Evolutionary conservation across 2,797 vertebrate species (phyloP), one percentile per base, ranked within the genome.

Genomic region (Echiichthys vipera): DNA sequence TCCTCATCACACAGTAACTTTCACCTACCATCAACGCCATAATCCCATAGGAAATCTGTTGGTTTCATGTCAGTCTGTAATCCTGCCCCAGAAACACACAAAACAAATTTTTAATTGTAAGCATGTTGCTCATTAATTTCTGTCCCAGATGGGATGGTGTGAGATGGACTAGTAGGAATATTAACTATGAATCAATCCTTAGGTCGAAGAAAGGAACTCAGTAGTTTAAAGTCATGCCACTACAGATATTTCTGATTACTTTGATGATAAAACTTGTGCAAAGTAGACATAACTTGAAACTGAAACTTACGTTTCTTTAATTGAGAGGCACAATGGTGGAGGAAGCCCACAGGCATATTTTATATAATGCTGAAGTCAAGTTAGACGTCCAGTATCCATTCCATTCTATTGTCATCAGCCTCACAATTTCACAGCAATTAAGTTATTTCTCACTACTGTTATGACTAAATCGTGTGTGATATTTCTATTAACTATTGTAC

Each of bases 401-500:
- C 32, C 55, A 20, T 71, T 76, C 20, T 82, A 42, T 78, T 86
- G 75, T 66, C 24, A 68, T 76, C 47, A 68, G 45, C 37, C 70
- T 50, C 50, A 29, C 40, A 71, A 55, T 74, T 89, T 84, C 77
- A 73, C 68, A 83, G 73, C 81, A 88, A 84, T 78, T 58, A 77
- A n/a, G n/a, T 91, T 84, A 83, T 76, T 83, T 71, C 14, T 71
- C 32, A 64, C 75, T 45, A 25, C 71, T 77, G 51, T 81, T 85
- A 40, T 74, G 84, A 86, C 74, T 84, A 76, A 90, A 75, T 85
- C 62, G 74, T 54, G 84, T 79, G 74, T 65, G 62, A 88, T 87
- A 86, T 90, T 77, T 80, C 71, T 78, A 78, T 87, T 86, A 88
- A 78, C 68, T 61, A 45, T 80, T 75, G 65, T 58, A 62, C 71